Evolutionary conservation across 2,888 invertebrate genomes (phyloP), one percentile per base, ranked within the genome.

Genomic region (Hypsopygia costalis): DNA sequence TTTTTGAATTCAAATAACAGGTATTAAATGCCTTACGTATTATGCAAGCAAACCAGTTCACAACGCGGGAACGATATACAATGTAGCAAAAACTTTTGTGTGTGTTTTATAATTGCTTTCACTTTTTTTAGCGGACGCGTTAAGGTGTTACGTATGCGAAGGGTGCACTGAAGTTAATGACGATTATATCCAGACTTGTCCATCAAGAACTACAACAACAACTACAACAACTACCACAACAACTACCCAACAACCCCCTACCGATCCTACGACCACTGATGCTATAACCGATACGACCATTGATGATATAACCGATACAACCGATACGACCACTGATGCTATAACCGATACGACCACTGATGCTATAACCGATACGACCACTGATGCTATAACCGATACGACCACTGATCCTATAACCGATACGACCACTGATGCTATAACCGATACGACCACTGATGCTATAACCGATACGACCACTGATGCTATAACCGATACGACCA

Each of bases 111-210:
- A n/a, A 25, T 27, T 27, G 6, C 6, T 31, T 7, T 7, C 25
- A 10, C 51, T 44, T 47, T 49, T 55, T 51, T 20, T 55, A 79
- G 76, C 61, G 11, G 47, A 66, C 22, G 64, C 69, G 6, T 51
- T 69, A 16, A 42, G 58, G 50, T 81, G 80, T 39, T 81, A 77
- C 46, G 69, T 71, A 1, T 80, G 80, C 36, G 53, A 49, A 0
- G 54, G 63, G 36, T 80, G 80, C 45, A 44, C 48, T 6, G 55
- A 49, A 16, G 61, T 65, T 0, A 57, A 56, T 7, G 49, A 57
- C 28, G 43, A 41, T 2, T 20, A 61, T 6, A 50, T 62, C 28
- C 29, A 55, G 51, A 69, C 64, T 42, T 78, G 80, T 45, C 41
- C 41, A 25, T 40, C 51, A 1, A 9, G 31, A 6, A 36, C 6